Percentiles rank a stretch among this genome's conserved stretches.
Evolutionary conservation across 2,888 invertebrate species (phyloP).

Genomic region (Spilosoma lubricipeda): DNA sequence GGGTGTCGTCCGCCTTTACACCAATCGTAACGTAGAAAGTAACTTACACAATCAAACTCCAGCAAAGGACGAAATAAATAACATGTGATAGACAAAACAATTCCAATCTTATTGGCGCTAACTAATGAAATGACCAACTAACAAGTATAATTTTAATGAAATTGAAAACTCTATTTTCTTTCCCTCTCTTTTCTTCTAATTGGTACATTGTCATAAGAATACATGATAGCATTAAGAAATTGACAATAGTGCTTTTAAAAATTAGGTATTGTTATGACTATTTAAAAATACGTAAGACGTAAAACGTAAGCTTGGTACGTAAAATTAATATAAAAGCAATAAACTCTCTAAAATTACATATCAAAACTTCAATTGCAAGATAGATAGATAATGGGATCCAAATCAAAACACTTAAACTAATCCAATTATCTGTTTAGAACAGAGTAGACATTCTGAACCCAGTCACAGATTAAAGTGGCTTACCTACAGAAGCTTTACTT

Average conservation of each 20-base stretch:
- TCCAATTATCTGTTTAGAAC: neutral
- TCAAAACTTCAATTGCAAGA: neutral
- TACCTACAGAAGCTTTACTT: neutral
- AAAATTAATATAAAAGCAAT: neutral
- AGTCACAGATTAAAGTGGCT: neutral
- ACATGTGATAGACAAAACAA: neutral
- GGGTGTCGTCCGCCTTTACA: constrained; percentile 43
- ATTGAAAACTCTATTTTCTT: too few relatives aligned
- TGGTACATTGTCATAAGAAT: too few relatives aligned
- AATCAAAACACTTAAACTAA: neutral
- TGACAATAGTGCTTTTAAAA: neutral
- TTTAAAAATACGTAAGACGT: neutral
- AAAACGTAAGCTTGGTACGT: too few relatives aligned
- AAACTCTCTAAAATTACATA: neutral
- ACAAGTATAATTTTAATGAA: too few relatives aligned
- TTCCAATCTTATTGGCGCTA: too few relatives aligned
- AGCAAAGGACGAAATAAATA: neutral
- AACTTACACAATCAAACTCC: neutral
- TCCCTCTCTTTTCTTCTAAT: too few relatives aligned
- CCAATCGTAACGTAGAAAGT: constrained; percentile 51
- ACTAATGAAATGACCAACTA: too few relatives aligned
- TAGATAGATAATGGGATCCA: neutral
- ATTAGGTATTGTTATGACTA: neutral
- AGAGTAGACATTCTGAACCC: neutral
- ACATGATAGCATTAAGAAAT: too few relatives aligned